Conservation (phyloP, 1,140 invertebrate genomes). For the Radopholus similis region DNA sequence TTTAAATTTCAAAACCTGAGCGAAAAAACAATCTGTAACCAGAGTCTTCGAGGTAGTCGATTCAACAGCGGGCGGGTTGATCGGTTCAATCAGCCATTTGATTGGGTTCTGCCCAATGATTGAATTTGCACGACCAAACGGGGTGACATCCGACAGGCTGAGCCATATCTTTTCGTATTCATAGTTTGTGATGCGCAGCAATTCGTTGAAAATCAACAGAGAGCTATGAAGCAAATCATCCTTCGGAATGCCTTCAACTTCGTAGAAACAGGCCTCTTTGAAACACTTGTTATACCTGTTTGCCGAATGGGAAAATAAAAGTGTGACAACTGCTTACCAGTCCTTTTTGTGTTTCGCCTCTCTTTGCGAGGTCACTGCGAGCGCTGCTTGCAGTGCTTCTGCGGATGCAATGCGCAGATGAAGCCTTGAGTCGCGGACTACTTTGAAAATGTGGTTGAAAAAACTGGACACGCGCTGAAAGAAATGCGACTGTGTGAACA, state of each 20-base stretch:
- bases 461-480: constrained; percentile 94
- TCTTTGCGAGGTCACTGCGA: constrained; percentile 86
- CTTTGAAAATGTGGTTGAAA: constrained; percentile 86
- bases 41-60: constrained; percentile 80
- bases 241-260: constrained; percentile 61
- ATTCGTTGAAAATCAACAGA: constrained; percentile 85
- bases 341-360: constrained; percentile 86
- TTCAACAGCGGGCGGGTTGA: constrained; percentile 65
- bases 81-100: constrained; percentile 41
- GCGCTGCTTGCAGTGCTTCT: constrained; percentile 81
- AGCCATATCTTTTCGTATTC: constrained; percentile 73
- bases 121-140: constrained; percentile 16
- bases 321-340: constrained; percentile 67
- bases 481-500: constrained; percentile 93
- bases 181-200: constrained; percentile 84
- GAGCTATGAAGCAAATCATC: constrained; percentile 90
- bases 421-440: constrained; percentile 84
- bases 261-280: constrained; percentile 70
- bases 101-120: constrained; percentile 47
- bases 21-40: constrained; percentile 74
- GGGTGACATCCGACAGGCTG: constrained; percentile 36
- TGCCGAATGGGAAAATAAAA: constrained; percentile 45
- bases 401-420: constrained; percentile 84
- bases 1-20: constrained; percentile 64
- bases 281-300: constrained; percentile 74